phyloP scores from a whole-genome alignment of 1,140 invertebrate species.

The Drosophila dunni region DNA sequence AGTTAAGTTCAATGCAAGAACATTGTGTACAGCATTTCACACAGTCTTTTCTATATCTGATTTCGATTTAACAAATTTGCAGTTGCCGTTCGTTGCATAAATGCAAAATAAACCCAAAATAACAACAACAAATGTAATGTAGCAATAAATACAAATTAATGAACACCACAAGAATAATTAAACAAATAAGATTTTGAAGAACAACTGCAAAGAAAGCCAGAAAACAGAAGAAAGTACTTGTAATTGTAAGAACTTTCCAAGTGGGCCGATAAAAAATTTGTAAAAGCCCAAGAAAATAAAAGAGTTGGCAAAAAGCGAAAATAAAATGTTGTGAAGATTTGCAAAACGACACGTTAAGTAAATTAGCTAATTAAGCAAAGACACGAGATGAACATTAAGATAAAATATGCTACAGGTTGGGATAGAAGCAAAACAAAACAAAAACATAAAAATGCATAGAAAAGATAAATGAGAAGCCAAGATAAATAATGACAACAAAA shows the following conservation, averaged over 20 bases:
- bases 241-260: conserved; percentile 31
- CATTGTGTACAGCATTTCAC: conserved; percentile 59
- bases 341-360: conserved; percentile 51
- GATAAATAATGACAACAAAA: conserved; percentile 53
- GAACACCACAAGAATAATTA: conserved; percentile 35
- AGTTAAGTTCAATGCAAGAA: conserved; percentile 49
- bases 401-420: conserved; percentile 17
- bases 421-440: conserved; percentile 31
- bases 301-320: conserved; percentile 17
- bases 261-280: conserved; percentile 10
- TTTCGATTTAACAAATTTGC: conserved; percentile 66
- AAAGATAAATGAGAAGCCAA: conserved; percentile 16
- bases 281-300: conserved; percentile 21
- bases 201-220: conserved; percentile 36
- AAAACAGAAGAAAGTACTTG: conserved; percentile 4
- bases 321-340: conserved; percentile 35
- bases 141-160: conserved; percentile 47
- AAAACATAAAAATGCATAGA: neutral
- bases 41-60: conserved; percentile 64
- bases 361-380: conserved; percentile 68
- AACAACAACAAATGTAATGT: conserved; percentile 40
- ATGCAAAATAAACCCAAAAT: conserved; percentile 38
- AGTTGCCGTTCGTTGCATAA: conserved; percentile 60
- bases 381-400: conserved; percentile 36
- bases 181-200: conserved; percentile 23